Conservation (phyloP, 2,113 vertebrate genomes). For the Progne subis region DNA sequence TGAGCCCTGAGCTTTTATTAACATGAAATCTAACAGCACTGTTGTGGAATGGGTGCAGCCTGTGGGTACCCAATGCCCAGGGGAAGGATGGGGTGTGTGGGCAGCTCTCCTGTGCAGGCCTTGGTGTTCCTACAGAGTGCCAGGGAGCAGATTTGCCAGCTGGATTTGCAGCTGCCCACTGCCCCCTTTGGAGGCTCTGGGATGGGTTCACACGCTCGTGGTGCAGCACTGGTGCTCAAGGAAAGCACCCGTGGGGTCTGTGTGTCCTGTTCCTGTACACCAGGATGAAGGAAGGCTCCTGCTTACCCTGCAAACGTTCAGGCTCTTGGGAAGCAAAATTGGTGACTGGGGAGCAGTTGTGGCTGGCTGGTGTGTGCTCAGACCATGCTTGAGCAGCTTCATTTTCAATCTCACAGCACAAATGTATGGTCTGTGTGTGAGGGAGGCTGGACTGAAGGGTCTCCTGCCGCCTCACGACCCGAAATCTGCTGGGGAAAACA, state of each 20-base stretch:
- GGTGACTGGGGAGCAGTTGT: neutral
- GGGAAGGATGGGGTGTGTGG: neutral
- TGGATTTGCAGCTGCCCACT: neutral
- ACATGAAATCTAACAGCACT: neutral
- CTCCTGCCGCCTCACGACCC: neutral
- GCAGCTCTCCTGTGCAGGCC: neutral
- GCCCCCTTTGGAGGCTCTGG: neutral
- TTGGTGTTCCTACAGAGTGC: neutral
- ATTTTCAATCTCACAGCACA: neutral
- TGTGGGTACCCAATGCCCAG: neutral
- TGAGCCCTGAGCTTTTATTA: conserved; percentile 9
- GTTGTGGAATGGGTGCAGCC: neutral
- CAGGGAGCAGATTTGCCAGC: neutral
- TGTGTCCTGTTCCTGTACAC: neutral
- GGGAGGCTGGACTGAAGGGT: neutral
- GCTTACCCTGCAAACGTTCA: neutral
- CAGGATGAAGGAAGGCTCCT: neutral
- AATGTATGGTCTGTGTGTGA: accelerated
- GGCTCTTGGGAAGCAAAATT: neutral
- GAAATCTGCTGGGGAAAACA: neutral
- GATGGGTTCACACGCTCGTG: neutral
- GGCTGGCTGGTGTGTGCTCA: neutral
- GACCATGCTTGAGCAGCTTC: accelerated
- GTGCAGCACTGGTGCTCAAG: accelerated
- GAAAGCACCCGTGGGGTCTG: neutral